Conservation (phyloP, 1,140 invertebrate genomes). For the Bombus cullumanus region DNA sequence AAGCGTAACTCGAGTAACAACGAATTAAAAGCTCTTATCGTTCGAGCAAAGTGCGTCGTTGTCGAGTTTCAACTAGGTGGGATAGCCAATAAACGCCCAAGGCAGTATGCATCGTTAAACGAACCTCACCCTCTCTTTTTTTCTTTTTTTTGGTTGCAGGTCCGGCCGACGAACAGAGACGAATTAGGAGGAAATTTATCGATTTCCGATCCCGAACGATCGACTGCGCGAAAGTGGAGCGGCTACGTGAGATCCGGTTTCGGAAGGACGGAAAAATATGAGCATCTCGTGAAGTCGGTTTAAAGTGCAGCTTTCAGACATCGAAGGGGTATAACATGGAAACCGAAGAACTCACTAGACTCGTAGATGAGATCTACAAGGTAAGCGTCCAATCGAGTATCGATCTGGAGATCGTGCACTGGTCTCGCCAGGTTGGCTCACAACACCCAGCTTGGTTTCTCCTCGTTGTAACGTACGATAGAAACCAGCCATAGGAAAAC, state of each 20-base stretch:
- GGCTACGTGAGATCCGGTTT: slow-evolving; percentile 72
- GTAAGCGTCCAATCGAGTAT: slow-evolving; percentile 81
- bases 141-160: slow-evolving; percentile 25
- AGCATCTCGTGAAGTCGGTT: slow-evolving; percentile 76
- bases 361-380: slow-evolving; percentile 95
- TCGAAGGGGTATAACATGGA: slow-evolving; percentile 85
- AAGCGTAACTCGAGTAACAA: background rate
- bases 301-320: slow-evolving; percentile 69
- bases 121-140: background rate
- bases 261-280: slow-evolving; percentile 77
- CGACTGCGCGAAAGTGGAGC: slow-evolving; percentile 72
- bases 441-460: background rate
- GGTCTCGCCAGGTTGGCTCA: background rate
- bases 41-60: background rate
- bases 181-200: slow-evolving; percentile 7
- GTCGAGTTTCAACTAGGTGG: background rate
- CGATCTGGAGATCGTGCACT: slow-evolving; percentile 22
- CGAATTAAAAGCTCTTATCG: background rate
- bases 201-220: slow-evolving; percentile 58
- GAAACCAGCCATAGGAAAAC: slow-evolving; percentile 12
- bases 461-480: background rate
- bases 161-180: background rate
- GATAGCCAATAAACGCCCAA: background rate
- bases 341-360: slow-evolving; percentile 93
- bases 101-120: background rate